Evolutionary conservation across 2,113 vertebrate genomes (phyloP), one percentile per base, ranked within the genome.

Genomic region (Prietella phreatophila): DNA sequence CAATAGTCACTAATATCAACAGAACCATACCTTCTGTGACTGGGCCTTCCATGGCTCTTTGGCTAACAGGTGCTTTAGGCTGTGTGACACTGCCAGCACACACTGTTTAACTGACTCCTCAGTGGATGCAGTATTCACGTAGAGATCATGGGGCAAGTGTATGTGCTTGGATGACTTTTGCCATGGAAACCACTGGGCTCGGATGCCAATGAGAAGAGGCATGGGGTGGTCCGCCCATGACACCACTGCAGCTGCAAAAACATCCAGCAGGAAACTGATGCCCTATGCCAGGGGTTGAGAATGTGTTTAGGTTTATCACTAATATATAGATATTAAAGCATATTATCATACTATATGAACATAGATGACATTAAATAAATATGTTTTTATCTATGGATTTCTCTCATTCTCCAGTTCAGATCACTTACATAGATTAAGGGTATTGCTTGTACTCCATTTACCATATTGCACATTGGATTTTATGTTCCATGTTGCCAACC

Each of bases 31-130:
- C 96, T 98, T 99, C 87, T 95, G 95, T 15, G 93, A 93, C 73
- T 98, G 96, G 60, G 94, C 93, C 91, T 96, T 97, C 98, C 98
- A 99, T 0, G 97, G 97, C 39, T 99, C 97, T 92, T 97, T 98
- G 88, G 93, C 89, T 85, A 99, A 93, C 30, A 99, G 94, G 53
- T 94, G 91, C 3, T 88, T 92, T 91, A 98, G 93, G 88, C 97
- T 97, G 61, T 89, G 93, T 63, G 97, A 93, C 91, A 99, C 88
- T 30, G 95, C 95, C 80, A 95, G 92, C 71, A 97, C 81, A 88
- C 94, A 93, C 87, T 94, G 95, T 2, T 95, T 93, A 87, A 97
- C 91, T 55, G 93, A 91, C 67, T 90, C 17, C 15, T 93, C 94
- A 0, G 94, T 91, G 78, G 91, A 4, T 0, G 91, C 87, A 83